Evolutionary conservation across 1,140 invertebrate genomes (phyloP).

Genomic region (Adoxophyes honmai): DNA sequence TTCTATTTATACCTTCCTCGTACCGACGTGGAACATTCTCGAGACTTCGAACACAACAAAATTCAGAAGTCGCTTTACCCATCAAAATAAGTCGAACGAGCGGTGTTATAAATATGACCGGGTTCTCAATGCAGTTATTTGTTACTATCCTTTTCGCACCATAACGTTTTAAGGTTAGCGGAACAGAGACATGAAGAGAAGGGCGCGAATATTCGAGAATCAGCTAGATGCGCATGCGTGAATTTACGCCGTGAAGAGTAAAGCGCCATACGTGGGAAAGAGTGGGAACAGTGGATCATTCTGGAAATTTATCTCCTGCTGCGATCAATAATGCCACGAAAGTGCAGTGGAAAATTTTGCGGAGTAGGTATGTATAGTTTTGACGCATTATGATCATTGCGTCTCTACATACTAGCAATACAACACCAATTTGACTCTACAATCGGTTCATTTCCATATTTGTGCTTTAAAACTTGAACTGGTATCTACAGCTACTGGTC

Average conservation of each 20-base stretch:
- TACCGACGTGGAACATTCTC: background rate
- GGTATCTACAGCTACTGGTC: no score
- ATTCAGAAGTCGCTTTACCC: background rate
- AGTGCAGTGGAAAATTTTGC: constrained; percentile 9
- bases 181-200: background rate
- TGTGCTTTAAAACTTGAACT: no score
- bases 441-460: no score
- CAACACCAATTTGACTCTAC: no score
- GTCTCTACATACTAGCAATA: no score
- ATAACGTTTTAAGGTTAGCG: background rate
- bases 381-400: no score
- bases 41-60: background rate
- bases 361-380: no score
- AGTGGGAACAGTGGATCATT: background rate
- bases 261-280: background rate
- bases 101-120: background rate
- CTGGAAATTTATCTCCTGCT: background rate
- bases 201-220: background rate
- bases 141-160: background rate
- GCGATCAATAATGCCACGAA: constrained; percentile 6
- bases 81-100: background rate
- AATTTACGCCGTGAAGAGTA: background rate
- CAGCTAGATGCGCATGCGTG: background rate
- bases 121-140: constrained; percentile 6
- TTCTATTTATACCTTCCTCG: constrained; percentile 4